Percentiles rank a stretch among this genome's conserved stretches.
Evolutionary conservation across 2,797 vertebrate genomes (phyloP).

Genomic region (Sarcoramphus papa): DNA sequence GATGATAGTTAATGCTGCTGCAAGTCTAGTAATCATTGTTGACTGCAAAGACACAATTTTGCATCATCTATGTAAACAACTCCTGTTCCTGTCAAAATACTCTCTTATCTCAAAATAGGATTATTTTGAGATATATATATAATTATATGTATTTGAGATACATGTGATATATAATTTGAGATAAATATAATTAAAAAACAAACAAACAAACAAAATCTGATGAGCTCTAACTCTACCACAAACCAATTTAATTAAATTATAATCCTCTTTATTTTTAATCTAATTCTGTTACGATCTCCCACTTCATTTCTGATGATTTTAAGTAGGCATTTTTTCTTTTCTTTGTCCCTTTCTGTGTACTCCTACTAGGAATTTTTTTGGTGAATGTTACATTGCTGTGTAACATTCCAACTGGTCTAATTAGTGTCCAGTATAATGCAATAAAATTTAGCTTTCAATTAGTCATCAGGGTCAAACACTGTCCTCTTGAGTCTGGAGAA

Average conservation of each 20-base stretch:
- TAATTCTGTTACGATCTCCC: background rate
- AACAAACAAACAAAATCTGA: background rate
- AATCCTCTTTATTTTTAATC: conserved; percentile 37
- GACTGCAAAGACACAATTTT: background rate
- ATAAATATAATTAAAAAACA: background rate
- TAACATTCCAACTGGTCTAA: background rate
- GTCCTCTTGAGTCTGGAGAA: background rate
- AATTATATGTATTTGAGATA: no score
- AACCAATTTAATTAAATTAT: background rate
- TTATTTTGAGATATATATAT: background rate
- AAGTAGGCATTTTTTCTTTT: background rate
- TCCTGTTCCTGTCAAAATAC: background rate
- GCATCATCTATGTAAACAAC: background rate
- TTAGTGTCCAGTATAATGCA: background rate
- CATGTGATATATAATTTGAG: no score
- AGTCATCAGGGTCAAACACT: conserved; percentile 24
- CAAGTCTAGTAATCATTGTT: background rate
- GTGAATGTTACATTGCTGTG: background rate
- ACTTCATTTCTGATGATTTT: background rate
- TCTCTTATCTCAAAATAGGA: background rate
- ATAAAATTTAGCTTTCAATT: conserved; percentile 33
- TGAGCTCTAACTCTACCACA: background rate
- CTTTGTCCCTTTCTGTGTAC: background rate
- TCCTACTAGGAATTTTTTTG: background rate
- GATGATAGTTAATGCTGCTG: background rate